Evolutionary conservation across 2,888 invertebrate genomes (phyloP).

Genomic region (Athalia rosae): DNA sequence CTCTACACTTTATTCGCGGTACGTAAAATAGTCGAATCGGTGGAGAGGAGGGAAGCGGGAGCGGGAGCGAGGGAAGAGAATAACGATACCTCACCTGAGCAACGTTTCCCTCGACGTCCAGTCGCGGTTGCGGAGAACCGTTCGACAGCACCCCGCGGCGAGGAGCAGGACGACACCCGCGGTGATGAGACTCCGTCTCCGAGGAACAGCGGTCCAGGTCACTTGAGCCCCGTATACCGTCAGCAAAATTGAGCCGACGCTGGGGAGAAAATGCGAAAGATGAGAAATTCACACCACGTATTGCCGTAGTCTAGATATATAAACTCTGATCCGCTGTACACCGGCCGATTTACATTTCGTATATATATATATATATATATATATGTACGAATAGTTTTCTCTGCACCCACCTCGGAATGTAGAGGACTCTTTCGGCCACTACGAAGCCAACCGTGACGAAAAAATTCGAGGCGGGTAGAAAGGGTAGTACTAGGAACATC

Average conservation of each 20-base stretch:
- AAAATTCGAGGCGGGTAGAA: conserved; percentile 90
- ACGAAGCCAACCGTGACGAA: conserved; percentile 89
- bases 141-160: conserved; percentile 80
- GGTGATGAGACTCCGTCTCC: conserved; percentile 75
- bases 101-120: conserved; percentile 87
- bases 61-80: not conserved
- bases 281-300: not conserved
- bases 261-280: conserved; percentile 67
- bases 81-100: conserved; percentile 77
- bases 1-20: not conserved
- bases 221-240: conserved; percentile 85
- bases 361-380: no score
- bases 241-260: conserved; percentile 87
- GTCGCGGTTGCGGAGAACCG: conserved; percentile 82
- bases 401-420: conserved; percentile 85
- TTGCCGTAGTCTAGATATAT: no score
- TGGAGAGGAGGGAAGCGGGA: no score
- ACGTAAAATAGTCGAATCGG: not conserved
- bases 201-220: conserved; percentile 77
- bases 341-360: no score
- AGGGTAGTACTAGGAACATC: conserved; percentile 86
- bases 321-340: no score
- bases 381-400: not conserved
- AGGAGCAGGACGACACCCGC: conserved; percentile 78
- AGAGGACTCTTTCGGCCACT: conserved; percentile 90